phyloP scores from a whole-genome alignment of 2,888 invertebrate genomes.

The Entomobrya multifasciata region DNA sequence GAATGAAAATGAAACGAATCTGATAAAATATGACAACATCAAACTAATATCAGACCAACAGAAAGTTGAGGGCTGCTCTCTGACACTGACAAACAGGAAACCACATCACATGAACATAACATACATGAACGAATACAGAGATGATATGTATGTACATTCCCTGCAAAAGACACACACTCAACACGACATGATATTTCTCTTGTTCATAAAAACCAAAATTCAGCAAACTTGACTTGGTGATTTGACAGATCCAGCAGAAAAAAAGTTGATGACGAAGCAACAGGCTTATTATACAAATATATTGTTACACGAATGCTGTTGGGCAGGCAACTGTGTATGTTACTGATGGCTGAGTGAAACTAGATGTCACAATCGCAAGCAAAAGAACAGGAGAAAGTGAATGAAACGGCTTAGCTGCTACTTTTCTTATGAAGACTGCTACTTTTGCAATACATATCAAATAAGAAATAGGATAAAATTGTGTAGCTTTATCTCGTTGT shows the following conservation, averaged over 20 bases:
- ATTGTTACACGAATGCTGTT: neutral
- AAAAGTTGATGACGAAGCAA: slow-evolving; percentile 9
- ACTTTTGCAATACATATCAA: too few species aligned
- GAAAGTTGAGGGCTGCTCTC: too few species aligned
- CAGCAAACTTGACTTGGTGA: neutral
- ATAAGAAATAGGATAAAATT: too few species aligned
- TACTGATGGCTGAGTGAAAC: neutral
- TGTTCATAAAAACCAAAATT: neutral
- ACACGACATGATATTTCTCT: neutral
- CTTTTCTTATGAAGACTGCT: too few species aligned
- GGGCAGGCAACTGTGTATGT: neutral
- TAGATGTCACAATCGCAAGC: too few species aligned
- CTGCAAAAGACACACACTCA: neutral
- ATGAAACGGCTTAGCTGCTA: neutral
- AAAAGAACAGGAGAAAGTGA: neutral
- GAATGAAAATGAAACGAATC: too few species aligned
- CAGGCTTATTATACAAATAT: neutral
- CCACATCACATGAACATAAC: too few species aligned
- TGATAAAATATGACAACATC: too few species aligned
- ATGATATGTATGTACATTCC: neutral
- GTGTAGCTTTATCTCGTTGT: too few species aligned
- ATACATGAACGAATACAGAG: too few species aligned
- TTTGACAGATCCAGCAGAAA: slow-evolving; percentile 16
- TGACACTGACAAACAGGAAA: too few species aligned
- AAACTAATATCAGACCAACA: too few species aligned